Evolutionary conservation across 2,888 invertebrate genomes (phyloP).

Genomic region (Fragum fragum): DNA sequence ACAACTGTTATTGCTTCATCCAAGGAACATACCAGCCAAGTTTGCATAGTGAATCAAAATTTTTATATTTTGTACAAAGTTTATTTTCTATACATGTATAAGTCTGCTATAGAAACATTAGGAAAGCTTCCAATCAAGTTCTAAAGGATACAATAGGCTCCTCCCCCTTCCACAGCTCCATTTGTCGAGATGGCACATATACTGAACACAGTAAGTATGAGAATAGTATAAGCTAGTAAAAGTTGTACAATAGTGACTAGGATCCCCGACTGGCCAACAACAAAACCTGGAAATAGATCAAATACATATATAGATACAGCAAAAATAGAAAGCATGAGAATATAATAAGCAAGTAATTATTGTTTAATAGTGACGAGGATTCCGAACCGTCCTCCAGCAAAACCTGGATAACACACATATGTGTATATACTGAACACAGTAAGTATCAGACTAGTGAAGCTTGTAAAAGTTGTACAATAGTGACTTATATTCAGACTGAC

Average conservation of each 20-base stretch:
- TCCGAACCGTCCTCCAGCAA: conserved; percentile 98
- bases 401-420: conserved; percentile 91
- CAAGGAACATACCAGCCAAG: too few species aligned
- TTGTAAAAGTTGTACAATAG: conserved; percentile 94
- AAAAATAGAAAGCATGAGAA: conserved; percentile 97
- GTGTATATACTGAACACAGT: conserved; percentile 98
- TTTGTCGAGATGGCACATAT: conserved; percentile 99
- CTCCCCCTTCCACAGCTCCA: conserved; percentile 99
- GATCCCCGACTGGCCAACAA: conserved; percentile 98
- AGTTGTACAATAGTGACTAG: conserved; percentile 95
- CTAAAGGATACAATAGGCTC: conserved; percentile 97
- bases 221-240: conserved; percentile 96
- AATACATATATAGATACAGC: conserved; percentile 94
- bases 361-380: conserved; percentile 94
- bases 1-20: too few species aligned
- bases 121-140: background rate
- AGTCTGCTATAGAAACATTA: too few species aligned
- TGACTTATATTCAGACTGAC: conserved; percentile 96
- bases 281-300: conserved; percentile 91
- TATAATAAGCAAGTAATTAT: conserved; percentile 97
- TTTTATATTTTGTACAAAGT: too few species aligned
- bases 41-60: too few species aligned
- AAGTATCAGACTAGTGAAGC: conserved; percentile 97
- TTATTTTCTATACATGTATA: too few species aligned
- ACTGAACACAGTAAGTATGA: conserved; percentile 97